These are phyloP conservation scores for Oikopleura dioica DNA, from an alignment of 23 tunicate genomes.

Conservation along the genomic window DNA sequence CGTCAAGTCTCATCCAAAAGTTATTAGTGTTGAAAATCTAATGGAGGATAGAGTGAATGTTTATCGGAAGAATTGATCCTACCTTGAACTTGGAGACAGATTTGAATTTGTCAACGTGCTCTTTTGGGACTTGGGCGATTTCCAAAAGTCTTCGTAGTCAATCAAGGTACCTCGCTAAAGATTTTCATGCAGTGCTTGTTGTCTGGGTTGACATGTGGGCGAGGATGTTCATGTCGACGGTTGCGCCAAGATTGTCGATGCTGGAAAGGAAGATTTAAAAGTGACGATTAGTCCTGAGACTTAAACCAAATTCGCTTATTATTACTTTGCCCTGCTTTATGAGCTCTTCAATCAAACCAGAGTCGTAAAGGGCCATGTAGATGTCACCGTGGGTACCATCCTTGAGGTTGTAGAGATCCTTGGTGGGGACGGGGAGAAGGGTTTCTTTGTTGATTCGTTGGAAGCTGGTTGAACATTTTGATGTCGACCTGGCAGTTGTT, in stretches of 20 bases:
- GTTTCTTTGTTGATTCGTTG: slow-evolving; percentile 94
- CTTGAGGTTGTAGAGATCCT: slow-evolving; percentile 23
- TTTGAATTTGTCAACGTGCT: slow-evolving; percentile 70
- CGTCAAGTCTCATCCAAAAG: slow-evolving; percentile 52
- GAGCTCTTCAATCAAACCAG: slow-evolving; percentile 32
- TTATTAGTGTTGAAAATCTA: slow-evolving; percentile 92
- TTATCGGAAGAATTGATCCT: too few relatives aligned
- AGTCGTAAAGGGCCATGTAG: slow-evolving; percentile 48
- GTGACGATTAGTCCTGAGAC: too few relatives aligned
- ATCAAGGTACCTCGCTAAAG: slow-evolving; percentile 73
- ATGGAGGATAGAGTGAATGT: too few relatives aligned
- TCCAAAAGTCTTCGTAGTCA: slow-evolving; percentile 58
- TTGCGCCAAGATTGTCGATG: slow-evolving; percentile 92
- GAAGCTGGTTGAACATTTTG: slow-evolving; percentile 67
- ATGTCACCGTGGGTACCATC: slow-evolving; percentile 91
- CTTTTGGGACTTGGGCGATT: slow-evolving; percentile 90
- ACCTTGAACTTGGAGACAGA: slow-evolving; percentile 87
- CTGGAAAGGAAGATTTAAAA: slow-evolving; percentile 83
- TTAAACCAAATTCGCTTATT: too few relatives aligned
- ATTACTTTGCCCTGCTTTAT: background rate
- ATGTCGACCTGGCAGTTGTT: slow-evolving; percentile 61
- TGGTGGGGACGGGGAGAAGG: slow-evolving; percentile 45
- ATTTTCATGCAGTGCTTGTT: slow-evolving; percentile 78
- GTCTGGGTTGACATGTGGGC: slow-evolving; percentile 37
- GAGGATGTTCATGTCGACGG: slow-evolving; percentile 59